Conservation (phyloP, 1,140 invertebrate species). For the Sycophila sp. region DNA sequence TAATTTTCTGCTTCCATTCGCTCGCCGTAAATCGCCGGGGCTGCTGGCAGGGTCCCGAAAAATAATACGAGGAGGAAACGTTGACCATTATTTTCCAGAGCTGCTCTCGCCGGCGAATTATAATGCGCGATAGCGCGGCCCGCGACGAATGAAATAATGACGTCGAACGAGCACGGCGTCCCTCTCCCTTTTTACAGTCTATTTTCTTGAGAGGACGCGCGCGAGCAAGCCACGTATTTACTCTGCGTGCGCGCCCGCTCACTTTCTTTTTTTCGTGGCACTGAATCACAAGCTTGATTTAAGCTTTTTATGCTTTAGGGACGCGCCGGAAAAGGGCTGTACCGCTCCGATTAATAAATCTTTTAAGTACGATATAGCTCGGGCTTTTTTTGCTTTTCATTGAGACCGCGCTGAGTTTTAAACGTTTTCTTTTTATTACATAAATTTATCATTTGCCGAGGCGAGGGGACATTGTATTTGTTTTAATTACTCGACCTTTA, state of each 20-base stretch:
- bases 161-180: slow-evolving; percentile 25
- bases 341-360: slow-evolving; percentile 34
- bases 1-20: slow-evolving; percentile 69
- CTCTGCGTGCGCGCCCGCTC: no score
- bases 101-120: slow-evolving; percentile 2
- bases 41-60: slow-evolving; percentile 52
- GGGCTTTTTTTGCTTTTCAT: neutral
- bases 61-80: slow-evolving; percentile 66
- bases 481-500: no score
- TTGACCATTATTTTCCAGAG: slow-evolving; percentile 63
- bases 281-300: slow-evolving; percentile 36
- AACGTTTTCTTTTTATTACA: neutral
- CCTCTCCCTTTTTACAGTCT: slow-evolving; percentile 27
- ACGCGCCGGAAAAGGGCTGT: slow-evolving; percentile 29
- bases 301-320: slow-evolving; percentile 20
- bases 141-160: slow-evolving; percentile 36
- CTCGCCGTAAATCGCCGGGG: slow-evolving; percentile 62
- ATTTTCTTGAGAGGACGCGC: slow-evolving; percentile 30
- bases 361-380: neutral
- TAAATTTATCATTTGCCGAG: slow-evolving; percentile 1
- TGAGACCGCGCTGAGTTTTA: neutral
- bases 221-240: slow-evolving; percentile 16
- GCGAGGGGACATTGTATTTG: slow-evolving; percentile 6
- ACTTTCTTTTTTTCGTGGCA: neutral
- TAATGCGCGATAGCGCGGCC: neutral